Conservation (phyloP, 2,888 invertebrate genomes). For the Fabriciana adippe region DNA sequence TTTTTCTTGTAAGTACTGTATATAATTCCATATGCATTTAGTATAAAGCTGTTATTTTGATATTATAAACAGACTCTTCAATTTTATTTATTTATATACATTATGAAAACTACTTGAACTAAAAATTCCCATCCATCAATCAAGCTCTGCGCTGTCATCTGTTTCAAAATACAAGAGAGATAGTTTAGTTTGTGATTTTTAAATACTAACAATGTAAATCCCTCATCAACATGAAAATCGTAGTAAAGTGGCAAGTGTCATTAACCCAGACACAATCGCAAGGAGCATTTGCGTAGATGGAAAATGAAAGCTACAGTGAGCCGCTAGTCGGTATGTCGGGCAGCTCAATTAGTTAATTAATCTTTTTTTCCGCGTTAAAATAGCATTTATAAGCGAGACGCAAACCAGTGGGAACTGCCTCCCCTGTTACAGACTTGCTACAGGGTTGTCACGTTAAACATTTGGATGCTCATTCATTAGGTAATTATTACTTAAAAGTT, state of each 20-base stretch:
- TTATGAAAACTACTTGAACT: too few relatives aligned
- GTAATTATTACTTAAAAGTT: too few relatives aligned
- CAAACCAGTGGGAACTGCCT: conserved; percentile 72
- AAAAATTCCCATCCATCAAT: neutral
- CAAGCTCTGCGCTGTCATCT: conserved; percentile 1
- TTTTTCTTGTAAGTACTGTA: too few relatives aligned
- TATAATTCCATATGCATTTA: too few relatives aligned
- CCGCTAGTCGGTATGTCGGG: conserved; percentile 50
- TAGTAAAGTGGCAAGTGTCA: conserved; percentile 36
- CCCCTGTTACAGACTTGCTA: conserved; percentile 50
- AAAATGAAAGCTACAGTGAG: conserved; percentile 36
- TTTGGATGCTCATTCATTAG: neutral
- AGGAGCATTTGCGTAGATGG: conserved; percentile 39
- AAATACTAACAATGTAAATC: conserved; percentile 13
- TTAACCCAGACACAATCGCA: conserved; percentile 39
- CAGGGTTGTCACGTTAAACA: conserved; percentile 58
- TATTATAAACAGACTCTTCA: too few relatives aligned
- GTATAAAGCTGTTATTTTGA: too few relatives aligned
- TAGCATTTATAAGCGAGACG: conserved; percentile 79
- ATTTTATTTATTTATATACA: too few relatives aligned
- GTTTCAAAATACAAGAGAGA: conserved; percentile 7
- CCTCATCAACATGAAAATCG: conserved; percentile 25
- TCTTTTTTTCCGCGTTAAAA: conserved; percentile 81
- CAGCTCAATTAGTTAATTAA: conserved; percentile 82
- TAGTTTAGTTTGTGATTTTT: conserved; percentile 11